Evolutionary conservation across 2,888 invertebrate genomes (phyloP), one percentile per base, ranked within the genome.

Genomic region (Balanococcus diminutus): DNA sequence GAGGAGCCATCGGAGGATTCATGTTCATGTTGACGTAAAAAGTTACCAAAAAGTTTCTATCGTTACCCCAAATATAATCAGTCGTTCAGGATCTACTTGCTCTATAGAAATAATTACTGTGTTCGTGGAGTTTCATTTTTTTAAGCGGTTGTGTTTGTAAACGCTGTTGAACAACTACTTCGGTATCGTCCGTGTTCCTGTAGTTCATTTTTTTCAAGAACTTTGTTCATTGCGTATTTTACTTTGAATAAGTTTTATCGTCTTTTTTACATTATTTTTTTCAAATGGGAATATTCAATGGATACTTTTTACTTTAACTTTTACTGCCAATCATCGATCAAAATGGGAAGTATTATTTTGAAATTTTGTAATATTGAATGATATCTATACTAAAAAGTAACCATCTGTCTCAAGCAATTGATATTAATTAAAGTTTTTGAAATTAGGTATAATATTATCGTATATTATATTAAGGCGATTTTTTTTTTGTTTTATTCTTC

Each of bases 1-100:
- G 89, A 88, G 31, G 89, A 89, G 19, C 86, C 88, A 8, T 86
- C 88, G 1, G 89, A 89, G 81, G 89, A 89, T 4, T 87, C 89
- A 25, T 89, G 89, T 87, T 87, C 89, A 32, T 89, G 89, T 87
- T 89, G 88, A 82, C 31, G 4, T 6, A 6, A 72, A 79, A 36
- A 79, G 75, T 79, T 79, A 79, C 75, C 75, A 79, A 19, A 19
- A 28, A 1, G 11, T 36, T 32, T 79, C n/a, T 28, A 19, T 22
- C 36, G 75, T 79, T 79, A 79, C 75, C 75, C 36, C 16, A 32
- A n/a, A 16, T n/a, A 79, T 56, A 22, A 56, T 56, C 56, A 22
- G n/a, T 46, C n/a, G 22, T 56, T 56, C 22, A 9, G 2, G 56
- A 56, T 56, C n/a, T 46, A 46, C 56, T 56, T 56, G 56, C 56